Evolutionary conservation across 2,888 invertebrate species (phyloP), one percentile per base, ranked within the genome.

Genomic region (Zhengitettix transpicula): DNA sequence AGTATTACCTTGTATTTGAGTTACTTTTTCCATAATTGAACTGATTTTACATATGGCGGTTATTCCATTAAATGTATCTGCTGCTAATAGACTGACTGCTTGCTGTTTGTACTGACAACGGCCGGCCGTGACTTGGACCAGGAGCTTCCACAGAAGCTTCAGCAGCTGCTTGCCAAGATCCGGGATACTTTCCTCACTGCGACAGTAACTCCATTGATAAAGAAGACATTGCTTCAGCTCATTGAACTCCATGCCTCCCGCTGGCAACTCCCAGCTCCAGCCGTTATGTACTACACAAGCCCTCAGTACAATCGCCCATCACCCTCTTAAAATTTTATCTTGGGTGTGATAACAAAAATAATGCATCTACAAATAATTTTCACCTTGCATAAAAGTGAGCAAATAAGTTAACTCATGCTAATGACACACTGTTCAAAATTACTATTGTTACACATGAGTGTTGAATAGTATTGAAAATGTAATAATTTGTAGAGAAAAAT

Each of bases 201-300:
- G 14, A 80, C 79, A 42, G 85, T 86, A 16, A 81, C 85, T 56
- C 84, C 88, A 5, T 81, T 84, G 65, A 87, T 89, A 63, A 82
- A 89, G 66, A 87, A 89, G 71, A 91, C 90, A 1, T 77, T 94
- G 61, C 78, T 93, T 64, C 93, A 94, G 74, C 78, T 94, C 60
- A 91, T 94, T 66, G 94, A 94, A 73, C 78, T 93, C 60, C 89
- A 90, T 73, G 92, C 93, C 1, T 88, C 89, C 0, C 85, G 88
- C 72, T 94, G 93, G 93, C 89, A 90, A 71, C 79, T 94, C 65
- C 88, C 91, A 17, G 90, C 91, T 60, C 87, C 89, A 56, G 89
- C 93, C 7, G 88, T 93, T 59, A 82, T 90, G 60, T 94, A 93
- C 74, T 94, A 94, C 62, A 64, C 64, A n/a, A 60, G 62, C n/a